These are phyloP conservation scores for Umimayanthus chanpuru DNA, from an alignment of 92 coral and sea anemone genomes.

Conservation along the genomic window DNA sequence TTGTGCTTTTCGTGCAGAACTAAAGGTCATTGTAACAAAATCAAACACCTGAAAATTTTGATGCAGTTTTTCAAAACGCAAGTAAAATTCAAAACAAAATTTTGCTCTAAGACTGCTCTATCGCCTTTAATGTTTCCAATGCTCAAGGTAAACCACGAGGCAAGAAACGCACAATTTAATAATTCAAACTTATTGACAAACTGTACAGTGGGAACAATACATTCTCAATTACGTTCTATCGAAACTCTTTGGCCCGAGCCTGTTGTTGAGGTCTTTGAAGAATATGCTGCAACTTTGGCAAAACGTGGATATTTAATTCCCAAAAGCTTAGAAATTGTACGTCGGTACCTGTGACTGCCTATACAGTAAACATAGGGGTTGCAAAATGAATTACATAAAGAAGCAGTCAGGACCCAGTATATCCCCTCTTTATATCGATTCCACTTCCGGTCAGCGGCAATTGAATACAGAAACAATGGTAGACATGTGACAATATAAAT, in stretches of 20 bases:
- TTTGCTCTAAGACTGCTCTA: too few species aligned
- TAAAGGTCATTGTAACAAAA: too few species aligned
- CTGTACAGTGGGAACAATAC: too few species aligned
- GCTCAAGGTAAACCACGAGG: too few species aligned
- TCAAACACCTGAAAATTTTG: too few species aligned
- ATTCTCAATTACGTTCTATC: neutral
- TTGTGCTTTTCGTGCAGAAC: too few species aligned
- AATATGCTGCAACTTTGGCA: neutral
- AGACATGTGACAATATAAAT: conserved; percentile 48
- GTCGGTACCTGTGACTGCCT: conserved; percentile 50
- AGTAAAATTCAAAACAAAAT: too few species aligned
- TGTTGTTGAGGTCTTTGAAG: neutral
- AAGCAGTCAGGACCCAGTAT: conserved; percentile 49
- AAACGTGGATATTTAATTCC: conserved; percentile 4
- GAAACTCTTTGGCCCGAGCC: neutral
- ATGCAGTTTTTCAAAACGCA: too few species aligned
- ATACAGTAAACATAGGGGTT: conserved; percentile 64
- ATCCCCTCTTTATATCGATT: conserved; percentile 47
- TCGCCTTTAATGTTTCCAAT: too few species aligned
- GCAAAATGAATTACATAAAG: conserved; percentile 57
- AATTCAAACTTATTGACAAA: too few species aligned
- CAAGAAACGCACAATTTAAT: too few species aligned
- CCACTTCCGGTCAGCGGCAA: conserved; percentile 13
- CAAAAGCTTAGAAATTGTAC: conserved; percentile 37
- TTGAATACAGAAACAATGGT: conserved; percentile 52